A percentile compares a stretch with the other conserved stretches of the same genome.
Conservation (phyloP, 2,888 invertebrate species). For the Pollenia labialis region DNA sequence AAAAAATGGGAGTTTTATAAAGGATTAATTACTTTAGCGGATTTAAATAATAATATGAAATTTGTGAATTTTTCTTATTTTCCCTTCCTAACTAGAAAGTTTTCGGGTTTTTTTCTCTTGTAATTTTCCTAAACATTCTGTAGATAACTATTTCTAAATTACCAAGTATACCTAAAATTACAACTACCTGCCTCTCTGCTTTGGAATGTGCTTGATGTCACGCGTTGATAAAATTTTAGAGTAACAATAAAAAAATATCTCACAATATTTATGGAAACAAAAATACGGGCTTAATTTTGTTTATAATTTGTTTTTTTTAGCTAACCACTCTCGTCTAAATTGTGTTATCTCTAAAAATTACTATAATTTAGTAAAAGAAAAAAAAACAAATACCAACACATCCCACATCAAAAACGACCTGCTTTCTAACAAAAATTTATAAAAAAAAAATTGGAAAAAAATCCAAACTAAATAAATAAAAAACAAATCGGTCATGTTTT, state of each 20-base stretch:
- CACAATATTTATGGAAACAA: slow-evolving; percentile 31
- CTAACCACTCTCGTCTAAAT: slow-evolving; percentile 17
- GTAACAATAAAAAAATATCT: slow-evolving; percentile 27
- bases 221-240: slow-evolving; percentile 47
- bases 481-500: slow-evolving; percentile 71
- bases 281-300: background rate
- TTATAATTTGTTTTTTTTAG: slow-evolving; percentile 10
- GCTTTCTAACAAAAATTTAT: slow-evolving; percentile 42
- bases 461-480: slow-evolving; percentile 64
- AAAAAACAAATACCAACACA: slow-evolving; percentile 17
- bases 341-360: slow-evolving; percentile 31
- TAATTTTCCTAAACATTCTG: background rate
- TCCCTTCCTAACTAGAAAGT: background rate
- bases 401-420: slow-evolving; percentile 8
- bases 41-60: background rate
- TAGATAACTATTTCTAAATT: background rate
- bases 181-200: background rate
- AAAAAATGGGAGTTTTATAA: slow-evolving; percentile 1
- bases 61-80: too few relatives aligned
- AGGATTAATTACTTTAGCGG: background rate
- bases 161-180: background rate
- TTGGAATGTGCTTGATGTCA: slow-evolving; percentile 49
- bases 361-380: slow-evolving; percentile 20
- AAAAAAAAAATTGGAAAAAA: slow-evolving; percentile 31
- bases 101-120: background rate